phyloP scores from a whole-genome alignment of 2,888 invertebrate species.

The Andrena bucephala region DNA sequence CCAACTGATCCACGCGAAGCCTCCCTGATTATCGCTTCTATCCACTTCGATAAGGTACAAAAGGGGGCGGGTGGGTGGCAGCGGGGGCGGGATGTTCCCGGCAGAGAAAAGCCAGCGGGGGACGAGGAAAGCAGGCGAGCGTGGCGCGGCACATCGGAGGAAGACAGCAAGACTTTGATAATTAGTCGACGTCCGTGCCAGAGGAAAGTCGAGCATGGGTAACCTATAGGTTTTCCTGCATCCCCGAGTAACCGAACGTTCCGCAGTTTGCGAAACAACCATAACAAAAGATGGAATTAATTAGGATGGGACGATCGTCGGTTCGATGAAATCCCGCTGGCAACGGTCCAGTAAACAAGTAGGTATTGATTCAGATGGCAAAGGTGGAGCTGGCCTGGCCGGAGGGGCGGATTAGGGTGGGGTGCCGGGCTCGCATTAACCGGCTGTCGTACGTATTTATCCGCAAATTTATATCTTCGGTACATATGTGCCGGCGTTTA shows the following conservation, averaged over 20 bases:
- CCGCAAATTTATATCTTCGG: conserved; percentile 79
- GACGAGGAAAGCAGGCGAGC: neutral
- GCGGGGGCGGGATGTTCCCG: neutral
- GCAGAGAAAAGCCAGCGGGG: neutral
- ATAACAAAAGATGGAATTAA: conserved; percentile 80
- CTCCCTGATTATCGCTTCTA: conserved; percentile 43
- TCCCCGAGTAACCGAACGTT: conserved; percentile 53
- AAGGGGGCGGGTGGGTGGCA: conserved; percentile 6
- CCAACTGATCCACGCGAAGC: conserved; percentile 42
- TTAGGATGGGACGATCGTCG: conserved; percentile 77
- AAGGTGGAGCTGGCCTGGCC: conserved; percentile 61
- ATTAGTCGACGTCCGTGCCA: conserved; percentile 64
- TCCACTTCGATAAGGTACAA: conserved; percentile 29
- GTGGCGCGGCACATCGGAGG: conserved; percentile 1
- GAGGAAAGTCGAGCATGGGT: conserved; percentile 53
- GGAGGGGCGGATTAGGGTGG: conserved; percentile 63
- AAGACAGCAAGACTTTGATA: conserved; percentile 48
- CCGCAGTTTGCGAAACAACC: conserved; percentile 68
- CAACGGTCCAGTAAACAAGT: conserved; percentile 82
- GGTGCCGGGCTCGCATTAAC: conserved; percentile 73
- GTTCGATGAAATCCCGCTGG: conserved; percentile 79
- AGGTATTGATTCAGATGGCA: conserved; percentile 81
- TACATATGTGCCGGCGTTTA: conserved; percentile 78
- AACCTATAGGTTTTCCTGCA: conserved; percentile 48
- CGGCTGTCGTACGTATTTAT: conserved; percentile 81